Evolutionary conservation across 2,113 vertebrate species (phyloP).

Genomic region (Poecilia latipinna): DNA sequence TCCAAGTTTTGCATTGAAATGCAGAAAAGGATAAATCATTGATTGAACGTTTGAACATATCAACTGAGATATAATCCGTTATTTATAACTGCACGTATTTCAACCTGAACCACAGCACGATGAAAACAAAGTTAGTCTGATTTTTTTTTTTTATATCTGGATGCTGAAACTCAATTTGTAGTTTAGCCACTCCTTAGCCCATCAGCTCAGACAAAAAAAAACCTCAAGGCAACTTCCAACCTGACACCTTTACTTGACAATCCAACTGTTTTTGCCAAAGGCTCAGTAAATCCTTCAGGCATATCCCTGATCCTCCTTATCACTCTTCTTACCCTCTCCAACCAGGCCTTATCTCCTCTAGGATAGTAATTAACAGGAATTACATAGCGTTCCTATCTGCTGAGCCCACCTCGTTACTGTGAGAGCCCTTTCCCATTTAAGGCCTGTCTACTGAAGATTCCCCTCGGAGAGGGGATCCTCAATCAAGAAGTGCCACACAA

Average conservation of each 20-base stretch:
- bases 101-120: no score
- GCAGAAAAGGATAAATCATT: no score
- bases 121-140: no score
- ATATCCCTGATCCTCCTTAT: constrained; percentile 72
- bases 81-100: no score
- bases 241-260: constrained; percentile 46
- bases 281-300: constrained; percentile 54
- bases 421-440: constrained; percentile 64
- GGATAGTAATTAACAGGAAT: constrained; percentile 80
- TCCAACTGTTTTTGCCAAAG: constrained; percentile 48
- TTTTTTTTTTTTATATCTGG: not conserved
- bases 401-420: constrained; percentile 48
- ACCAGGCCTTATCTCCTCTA: constrained; percentile 69
- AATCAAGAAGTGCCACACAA: constrained; percentile 39
- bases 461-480: constrained; percentile 39
- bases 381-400: constrained; percentile 70
- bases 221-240: constrained; percentile 29
- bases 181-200: not conserved
- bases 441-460: constrained; percentile 69
- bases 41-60: no score
- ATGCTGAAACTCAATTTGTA: not conserved
- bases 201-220: not conserved
- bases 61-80: no score
- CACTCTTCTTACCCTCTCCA: constrained; percentile 65
- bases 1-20: no score